Conservation (phyloP, 2,797 vertebrate genomes). For the Crocidura indochinensis region DNA sequence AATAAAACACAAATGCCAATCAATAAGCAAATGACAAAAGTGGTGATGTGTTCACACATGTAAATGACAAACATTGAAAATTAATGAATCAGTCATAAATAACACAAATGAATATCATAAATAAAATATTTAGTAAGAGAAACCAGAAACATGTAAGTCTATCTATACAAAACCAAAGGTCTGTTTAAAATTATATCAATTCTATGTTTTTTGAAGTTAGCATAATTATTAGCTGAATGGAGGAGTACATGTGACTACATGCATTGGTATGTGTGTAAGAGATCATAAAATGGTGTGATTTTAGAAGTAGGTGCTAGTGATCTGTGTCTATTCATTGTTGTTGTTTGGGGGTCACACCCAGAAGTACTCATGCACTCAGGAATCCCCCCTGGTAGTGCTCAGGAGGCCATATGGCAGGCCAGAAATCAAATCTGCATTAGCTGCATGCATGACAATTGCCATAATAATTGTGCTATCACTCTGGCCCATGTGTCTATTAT, state of each 20-base stretch:
- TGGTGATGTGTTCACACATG: neutral
- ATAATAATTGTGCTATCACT: too few species aligned
- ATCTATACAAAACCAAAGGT: neutral
- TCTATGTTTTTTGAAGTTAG: neutral
- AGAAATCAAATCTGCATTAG: too few species aligned
- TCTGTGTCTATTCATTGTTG: too few species aligned
- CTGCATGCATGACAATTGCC: too few species aligned
- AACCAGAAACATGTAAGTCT: neutral
- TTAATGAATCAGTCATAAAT: neutral
- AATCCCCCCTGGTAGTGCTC: too few species aligned
- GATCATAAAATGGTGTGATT: neutral
- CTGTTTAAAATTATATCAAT: neutral
- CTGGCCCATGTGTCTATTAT: neutral
- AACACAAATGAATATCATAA: slow-evolving; percentile 1
- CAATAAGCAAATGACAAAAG: slow-evolving; percentile 47
- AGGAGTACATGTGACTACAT: rapidly evolving
- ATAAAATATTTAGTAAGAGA: neutral
- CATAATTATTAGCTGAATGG: neutral
- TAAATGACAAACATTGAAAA: slow-evolving; percentile 4
- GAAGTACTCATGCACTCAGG: too few species aligned
- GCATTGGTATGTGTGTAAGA: neutral
- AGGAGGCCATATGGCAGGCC: too few species aligned
- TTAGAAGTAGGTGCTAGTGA: neutral
- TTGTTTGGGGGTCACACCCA: too few species aligned
- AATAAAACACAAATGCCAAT: neutral